Percentiles rank a stretch among this genome's conserved stretches.
phyloP scores from a whole-genome alignment of 2,797 vertebrate genomes.

The Eleutherodactylus coqui region DNA sequence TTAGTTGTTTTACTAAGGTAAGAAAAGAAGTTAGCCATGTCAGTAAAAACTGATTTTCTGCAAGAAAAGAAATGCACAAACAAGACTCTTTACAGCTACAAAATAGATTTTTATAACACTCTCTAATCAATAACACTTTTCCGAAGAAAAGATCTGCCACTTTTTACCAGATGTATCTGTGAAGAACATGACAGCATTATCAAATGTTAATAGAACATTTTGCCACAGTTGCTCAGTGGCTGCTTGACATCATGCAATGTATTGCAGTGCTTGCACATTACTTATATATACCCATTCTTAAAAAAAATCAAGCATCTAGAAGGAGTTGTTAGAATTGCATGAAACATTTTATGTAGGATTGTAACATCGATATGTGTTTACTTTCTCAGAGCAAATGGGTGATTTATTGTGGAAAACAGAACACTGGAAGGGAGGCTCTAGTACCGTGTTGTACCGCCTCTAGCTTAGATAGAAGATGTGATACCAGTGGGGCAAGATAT shows the following conservation, averaged over 20 bases:
- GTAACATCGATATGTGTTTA: too few relatives aligned
- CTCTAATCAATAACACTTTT: background rate
- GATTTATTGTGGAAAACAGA: too few relatives aligned
- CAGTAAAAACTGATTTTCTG: background rate
- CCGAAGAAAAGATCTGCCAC: background rate
- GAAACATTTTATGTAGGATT: too few relatives aligned
- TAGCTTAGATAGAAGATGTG: too few relatives aligned
- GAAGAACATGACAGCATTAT: background rate
- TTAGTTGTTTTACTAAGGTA: background rate
- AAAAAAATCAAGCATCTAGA: too few relatives aligned
- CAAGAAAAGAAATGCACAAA: background rate
- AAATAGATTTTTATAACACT: constrained; percentile 1
- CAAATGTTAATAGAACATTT: background rate
- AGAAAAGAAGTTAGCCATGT: background rate
- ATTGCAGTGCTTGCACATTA: background rate
- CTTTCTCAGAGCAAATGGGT: too few relatives aligned
- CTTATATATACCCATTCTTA: too few relatives aligned
- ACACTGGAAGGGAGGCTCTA: too few relatives aligned
- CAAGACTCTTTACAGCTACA: background rate
- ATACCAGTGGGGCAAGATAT: too few relatives aligned
- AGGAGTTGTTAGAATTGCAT: too few relatives aligned
- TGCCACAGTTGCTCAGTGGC: background rate
- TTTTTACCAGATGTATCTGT: constrained; percentile 4
- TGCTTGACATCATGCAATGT: background rate
- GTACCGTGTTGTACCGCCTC: too few relatives aligned